phyloP scores from a whole-genome alignment of 1,140 invertebrate genomes.

The Drosophila busckii region DNA sequence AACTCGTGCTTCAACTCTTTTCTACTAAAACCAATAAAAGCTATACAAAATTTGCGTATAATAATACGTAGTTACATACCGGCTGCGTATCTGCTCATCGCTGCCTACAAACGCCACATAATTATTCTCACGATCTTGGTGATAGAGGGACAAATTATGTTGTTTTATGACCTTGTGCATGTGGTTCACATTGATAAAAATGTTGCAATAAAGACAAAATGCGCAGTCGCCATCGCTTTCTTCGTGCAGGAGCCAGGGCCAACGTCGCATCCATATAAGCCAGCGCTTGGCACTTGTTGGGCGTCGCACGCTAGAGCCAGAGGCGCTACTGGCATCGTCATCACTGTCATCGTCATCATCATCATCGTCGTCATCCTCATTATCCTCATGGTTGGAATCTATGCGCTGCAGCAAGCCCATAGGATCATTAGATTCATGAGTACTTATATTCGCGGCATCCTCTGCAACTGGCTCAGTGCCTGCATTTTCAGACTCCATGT shows the following conservation, averaged over 20 bases:
- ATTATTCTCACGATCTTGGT: conserved; percentile 58
- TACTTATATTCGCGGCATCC: no score
- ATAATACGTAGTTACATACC: conserved; percentile 16
- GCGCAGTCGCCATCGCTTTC: conserved; percentile 34
- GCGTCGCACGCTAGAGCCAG: neutral
- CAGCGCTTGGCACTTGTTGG: conserved; percentile 17
- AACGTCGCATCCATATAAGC: conserved; percentile 56
- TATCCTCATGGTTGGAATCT: conserved; percentile 15
- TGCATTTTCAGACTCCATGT: no score
- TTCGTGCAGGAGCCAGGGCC: conserved; percentile 51
- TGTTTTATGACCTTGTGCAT: conserved; percentile 35
- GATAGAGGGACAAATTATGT: conserved; percentile 57
- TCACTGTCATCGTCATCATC: conserved; percentile 34
- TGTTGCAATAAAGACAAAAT: conserved; percentile 56
- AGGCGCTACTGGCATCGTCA: conserved; percentile 27
- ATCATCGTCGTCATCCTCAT: conserved; percentile 39
- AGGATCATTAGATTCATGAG: conserved; percentile 38
- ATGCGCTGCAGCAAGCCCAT: conserved; percentile 52
- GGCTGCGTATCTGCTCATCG: conserved; percentile 10
- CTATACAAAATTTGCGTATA: neutral
- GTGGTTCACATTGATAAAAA: conserved; percentile 41
- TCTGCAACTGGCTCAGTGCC: no score
- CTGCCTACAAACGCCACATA: conserved; percentile 49
- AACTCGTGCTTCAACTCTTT: conserved; percentile 57
- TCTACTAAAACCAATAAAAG: conserved; percentile 7